A percentile compares a stretch with the other conserved stretches of the same genome.
These are phyloP conservation scores for Poecilia gillii DNA, from an alignment of 2,797 vertebrate species.

Conservation along the genomic window DNA sequence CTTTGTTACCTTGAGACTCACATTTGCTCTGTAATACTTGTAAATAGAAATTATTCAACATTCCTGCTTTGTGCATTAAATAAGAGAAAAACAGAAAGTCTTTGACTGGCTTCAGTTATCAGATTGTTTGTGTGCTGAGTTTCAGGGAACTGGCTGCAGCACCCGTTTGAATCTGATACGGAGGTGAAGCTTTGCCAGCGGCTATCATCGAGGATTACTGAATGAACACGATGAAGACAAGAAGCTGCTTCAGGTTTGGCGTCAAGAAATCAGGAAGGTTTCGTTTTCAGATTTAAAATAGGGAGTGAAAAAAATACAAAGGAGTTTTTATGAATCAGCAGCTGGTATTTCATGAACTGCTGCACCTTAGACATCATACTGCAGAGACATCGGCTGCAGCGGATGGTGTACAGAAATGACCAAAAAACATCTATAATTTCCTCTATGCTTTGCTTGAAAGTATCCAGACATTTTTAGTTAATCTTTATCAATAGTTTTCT, in stretches of 20 bases:
- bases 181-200: slow-evolving; percentile 59
- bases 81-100: slow-evolving; percentile 4
- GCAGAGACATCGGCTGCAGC: not conserved
- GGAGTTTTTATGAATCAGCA: slow-evolving; percentile 47
- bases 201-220: slow-evolving; percentile 70
- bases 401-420: not conserved
- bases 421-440: not conserved
- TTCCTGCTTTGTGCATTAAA: slow-evolving; percentile 18
- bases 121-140: slow-evolving; percentile 44
- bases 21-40: not conserved
- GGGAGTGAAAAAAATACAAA: slow-evolving; percentile 46
- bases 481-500: not conserved
- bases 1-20: not conserved
- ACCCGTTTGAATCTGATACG: slow-evolving; percentile 62
- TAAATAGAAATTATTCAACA: not conserved
- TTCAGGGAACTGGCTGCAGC: slow-evolving; percentile 51
- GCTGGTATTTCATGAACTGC: slow-evolving; percentile 14
- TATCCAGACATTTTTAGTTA: not conserved
- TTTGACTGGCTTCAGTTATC: slow-evolving; percentile 40
- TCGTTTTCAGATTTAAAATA: slow-evolving; percentile 28
- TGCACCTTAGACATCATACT: not conserved
- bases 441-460: not conserved
- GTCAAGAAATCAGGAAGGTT: slow-evolving; percentile 46
- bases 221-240: slow-evolving; percentile 64
- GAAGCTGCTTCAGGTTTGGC: slow-evolving; percentile 65